phyloP scores from a whole-genome alignment of 2,888 invertebrate genomes.

The Drosophila falleni region DNA sequence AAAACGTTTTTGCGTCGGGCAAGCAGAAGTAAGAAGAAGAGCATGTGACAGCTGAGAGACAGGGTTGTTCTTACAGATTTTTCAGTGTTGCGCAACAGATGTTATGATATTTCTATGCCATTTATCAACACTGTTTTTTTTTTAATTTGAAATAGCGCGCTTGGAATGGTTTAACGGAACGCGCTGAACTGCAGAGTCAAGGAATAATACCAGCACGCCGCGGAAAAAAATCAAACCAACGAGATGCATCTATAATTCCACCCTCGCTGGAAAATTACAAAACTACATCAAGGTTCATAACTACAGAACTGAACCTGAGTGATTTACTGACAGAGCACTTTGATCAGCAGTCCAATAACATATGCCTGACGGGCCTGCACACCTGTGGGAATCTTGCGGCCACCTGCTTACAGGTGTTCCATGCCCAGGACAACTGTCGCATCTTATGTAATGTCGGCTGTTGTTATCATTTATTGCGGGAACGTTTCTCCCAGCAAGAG shows the following conservation, averaged over 20 bases:
- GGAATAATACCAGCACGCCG: conserved; percentile 81
- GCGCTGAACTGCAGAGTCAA: conserved; percentile 85
- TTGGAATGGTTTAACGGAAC: conserved; percentile 87
- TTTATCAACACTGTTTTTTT: conserved; percentile 23
- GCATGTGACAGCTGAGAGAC: conserved; percentile 12
- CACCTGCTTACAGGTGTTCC: conserved; percentile 90
- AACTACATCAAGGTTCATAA: conserved; percentile 88
- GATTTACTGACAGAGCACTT: conserved; percentile 87
- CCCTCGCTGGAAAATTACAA: conserved; percentile 86
- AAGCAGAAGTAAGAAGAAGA: conserved; percentile 43
- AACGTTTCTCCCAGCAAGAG: conserved; percentile 85
- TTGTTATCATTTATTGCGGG: conserved; percentile 93
- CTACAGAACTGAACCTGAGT: conserved; percentile 87
- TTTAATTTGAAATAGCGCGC: conserved; percentile 85
- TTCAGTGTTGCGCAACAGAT: conserved; percentile 21
- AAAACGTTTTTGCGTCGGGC: conserved; percentile 58
- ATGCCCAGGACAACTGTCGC: conserved; percentile 86
- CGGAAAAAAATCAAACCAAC: conserved; percentile 66
- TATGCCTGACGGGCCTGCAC: conserved; percentile 92
- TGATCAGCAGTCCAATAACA: conserved; percentile 76
- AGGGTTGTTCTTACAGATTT: conserved; percentile 10
- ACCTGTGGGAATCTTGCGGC: conserved; percentile 95
- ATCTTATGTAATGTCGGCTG: conserved; percentile 94
- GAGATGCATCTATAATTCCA: background rate
- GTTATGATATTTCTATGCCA: background rate